Conservation (phyloP, 2,113 vertebrate genomes). For the Elephantulus edwardii region DNA sequence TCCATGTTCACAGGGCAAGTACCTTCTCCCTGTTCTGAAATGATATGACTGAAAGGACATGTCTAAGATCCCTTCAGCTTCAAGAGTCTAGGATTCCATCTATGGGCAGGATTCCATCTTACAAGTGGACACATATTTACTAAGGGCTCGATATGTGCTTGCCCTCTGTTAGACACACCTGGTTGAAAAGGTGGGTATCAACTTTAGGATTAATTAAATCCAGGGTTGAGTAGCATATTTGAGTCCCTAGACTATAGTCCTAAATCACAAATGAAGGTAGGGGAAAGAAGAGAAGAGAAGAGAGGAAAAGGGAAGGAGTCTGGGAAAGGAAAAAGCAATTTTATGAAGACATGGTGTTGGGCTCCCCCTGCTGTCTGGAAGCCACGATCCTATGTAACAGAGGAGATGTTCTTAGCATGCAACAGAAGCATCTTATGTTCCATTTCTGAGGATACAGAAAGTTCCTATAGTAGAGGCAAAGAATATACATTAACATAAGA, state of each 20-base stretch:
- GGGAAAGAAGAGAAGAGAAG: too few relatives aligned
- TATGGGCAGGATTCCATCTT: background rate
- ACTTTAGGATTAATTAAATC: background rate
- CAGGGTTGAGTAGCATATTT: background rate
- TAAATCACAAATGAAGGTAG: background rate
- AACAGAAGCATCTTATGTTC: background rate
- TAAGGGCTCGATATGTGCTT: background rate
- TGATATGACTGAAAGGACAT: background rate
- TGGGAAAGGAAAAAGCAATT: too few relatives aligned
- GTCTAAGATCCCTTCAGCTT: background rate
- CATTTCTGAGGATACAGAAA: background rate
- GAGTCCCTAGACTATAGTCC: background rate
- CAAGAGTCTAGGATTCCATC: background rate
- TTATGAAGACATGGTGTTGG: background rate
- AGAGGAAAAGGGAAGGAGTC: accelerated
- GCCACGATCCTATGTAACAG: background rate
- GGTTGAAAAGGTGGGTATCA: too few relatives aligned
- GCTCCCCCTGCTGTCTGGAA: background rate
- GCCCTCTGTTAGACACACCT: background rate
- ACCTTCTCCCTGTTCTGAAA: background rate
- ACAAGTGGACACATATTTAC: background rate
- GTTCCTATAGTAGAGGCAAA: background rate
- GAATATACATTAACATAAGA: background rate
- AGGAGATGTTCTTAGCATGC: accelerated
- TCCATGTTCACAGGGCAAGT: background rate